phyloP scores from a whole-genome alignment of 2,113 vertebrate genomes.

The Gasterosteus nipponicus region DNA sequence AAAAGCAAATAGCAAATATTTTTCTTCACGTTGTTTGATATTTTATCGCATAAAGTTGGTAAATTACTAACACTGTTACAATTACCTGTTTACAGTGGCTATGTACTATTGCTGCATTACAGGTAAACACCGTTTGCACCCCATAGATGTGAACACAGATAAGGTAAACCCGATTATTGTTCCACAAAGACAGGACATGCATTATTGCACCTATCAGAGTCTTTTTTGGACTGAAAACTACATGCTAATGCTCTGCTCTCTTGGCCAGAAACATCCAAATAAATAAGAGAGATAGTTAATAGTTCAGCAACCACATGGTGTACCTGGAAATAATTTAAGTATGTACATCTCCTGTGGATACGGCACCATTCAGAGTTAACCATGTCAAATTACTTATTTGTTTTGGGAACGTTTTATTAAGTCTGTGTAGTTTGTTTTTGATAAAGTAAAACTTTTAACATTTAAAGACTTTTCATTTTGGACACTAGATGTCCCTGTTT shows the following conservation, averaged over 20 bases:
- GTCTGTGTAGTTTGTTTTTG: not conserved
- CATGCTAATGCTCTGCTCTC: too few relatives aligned
- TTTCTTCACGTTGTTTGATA: not conserved
- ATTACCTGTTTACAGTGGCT: too few relatives aligned
- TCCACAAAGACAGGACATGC: too few relatives aligned
- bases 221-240: too few relatives aligned
- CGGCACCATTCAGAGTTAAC: not conserved
- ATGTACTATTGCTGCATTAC: too few relatives aligned
- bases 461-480: not conserved
- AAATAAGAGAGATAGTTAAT: too few relatives aligned
- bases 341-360: not conserved
- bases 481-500: constrained; percentile 65
- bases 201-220: too few relatives aligned
- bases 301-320: too few relatives aligned
- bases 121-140: too few relatives aligned
- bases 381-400: not conserved
- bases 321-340: not conserved
- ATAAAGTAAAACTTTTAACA: not conserved
- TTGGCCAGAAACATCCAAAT: too few relatives aligned
- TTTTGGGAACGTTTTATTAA: not conserved
- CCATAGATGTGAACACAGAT: too few relatives aligned
- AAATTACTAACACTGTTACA: not conserved
- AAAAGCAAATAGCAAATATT: not conserved
- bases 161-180: too few relatives aligned
- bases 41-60: not conserved